phyloP scores from a whole-genome alignment of 1,140 invertebrate species.

The Choristoneura fumiferana region DNA sequence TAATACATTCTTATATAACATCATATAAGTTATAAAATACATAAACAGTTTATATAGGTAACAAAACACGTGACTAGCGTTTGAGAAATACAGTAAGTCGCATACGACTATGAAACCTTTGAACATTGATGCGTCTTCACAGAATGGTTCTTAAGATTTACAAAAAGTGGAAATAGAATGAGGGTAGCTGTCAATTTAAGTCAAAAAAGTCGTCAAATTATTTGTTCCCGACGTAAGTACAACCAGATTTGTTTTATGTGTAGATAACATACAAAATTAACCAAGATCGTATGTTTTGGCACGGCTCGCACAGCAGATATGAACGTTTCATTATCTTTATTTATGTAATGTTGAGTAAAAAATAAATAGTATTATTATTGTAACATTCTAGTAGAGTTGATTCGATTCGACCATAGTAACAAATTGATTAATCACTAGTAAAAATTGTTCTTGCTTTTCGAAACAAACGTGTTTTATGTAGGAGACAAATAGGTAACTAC shows the following conservation, averaged over 20 bases:
- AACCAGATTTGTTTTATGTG: conserved; percentile 23
- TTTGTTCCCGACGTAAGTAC: conserved; percentile 22
- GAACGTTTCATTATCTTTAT: conserved; percentile 30
- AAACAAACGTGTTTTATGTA: too few relatives aligned
- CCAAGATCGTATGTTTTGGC: conserved; percentile 32
- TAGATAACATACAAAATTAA: conserved; percentile 11
- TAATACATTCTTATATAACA: conserved; percentile 73
- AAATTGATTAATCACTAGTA: neutral
- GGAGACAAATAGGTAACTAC: too few relatives aligned
- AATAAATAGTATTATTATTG: conserved; percentile 26
- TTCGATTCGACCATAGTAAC: conserved; percentile 9
- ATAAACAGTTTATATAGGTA: conserved; percentile 72
- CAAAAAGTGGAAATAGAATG: neutral
- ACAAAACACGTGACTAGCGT: conserved; percentile 74
- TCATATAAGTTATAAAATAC: conserved; percentile 74
- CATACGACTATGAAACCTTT: conserved; percentile 19
- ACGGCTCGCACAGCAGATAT: conserved; percentile 40
- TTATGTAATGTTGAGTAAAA: conserved; percentile 25
- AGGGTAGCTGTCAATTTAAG: neutral
- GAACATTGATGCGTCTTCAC: neutral
- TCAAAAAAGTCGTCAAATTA: conserved; percentile 7
- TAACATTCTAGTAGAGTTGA: neutral
- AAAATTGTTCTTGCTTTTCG: too few relatives aligned
- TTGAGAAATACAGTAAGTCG: conserved; percentile 46
- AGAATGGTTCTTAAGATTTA: neutral